A percentile compares a stretch with the other conserved stretches of the same genome.
Evolutionary conservation across 35 echinoderm and acorn worm species (phyloP).

Genomic region (Heliocidaris tuberculata): DNA sequence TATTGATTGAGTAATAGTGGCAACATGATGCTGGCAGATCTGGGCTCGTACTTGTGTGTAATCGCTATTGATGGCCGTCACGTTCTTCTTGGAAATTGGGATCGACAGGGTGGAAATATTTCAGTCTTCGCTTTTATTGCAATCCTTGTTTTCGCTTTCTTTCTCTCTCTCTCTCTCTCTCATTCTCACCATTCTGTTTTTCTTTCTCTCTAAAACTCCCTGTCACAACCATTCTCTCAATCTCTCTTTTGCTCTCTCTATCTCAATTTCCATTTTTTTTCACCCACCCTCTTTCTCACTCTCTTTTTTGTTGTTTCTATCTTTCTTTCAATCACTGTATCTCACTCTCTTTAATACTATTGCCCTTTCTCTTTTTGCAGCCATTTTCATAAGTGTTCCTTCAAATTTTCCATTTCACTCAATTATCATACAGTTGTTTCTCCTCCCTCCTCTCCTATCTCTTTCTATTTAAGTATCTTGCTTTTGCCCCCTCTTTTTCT

Average conservation of each 20-base stretch:
- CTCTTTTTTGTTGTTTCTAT: background rate
- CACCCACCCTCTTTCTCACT: background rate
- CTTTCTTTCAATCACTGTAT: background rate
- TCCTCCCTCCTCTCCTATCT: background rate
- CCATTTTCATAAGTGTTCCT: background rate
- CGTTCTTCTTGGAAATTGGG: background rate
- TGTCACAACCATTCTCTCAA: background rate
- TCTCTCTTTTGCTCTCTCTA: background rate
- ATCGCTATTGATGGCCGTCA: conserved; percentile 1
- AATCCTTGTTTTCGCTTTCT: background rate
- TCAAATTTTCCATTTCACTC: too few relatives aligned
- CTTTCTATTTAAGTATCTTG: background rate
- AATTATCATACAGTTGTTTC: too few relatives aligned
- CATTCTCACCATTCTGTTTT: background rate
- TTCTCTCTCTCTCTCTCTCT: background rate
- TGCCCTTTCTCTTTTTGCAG: background rate
- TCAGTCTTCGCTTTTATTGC: background rate
- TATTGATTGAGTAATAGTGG: background rate
- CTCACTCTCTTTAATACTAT: background rate
- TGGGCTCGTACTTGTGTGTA: background rate
- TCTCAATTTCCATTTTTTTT: background rate
- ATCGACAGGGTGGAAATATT: background rate
- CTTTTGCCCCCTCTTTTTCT: background rate
- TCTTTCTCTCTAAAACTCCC: background rate
- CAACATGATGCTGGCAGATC: background rate